Percentiles rank a stretch among this genome's conserved stretches.
phyloP scores from a whole-genome alignment of 2,888 invertebrate genomes.

The Chymomyza amoena region DNA sequence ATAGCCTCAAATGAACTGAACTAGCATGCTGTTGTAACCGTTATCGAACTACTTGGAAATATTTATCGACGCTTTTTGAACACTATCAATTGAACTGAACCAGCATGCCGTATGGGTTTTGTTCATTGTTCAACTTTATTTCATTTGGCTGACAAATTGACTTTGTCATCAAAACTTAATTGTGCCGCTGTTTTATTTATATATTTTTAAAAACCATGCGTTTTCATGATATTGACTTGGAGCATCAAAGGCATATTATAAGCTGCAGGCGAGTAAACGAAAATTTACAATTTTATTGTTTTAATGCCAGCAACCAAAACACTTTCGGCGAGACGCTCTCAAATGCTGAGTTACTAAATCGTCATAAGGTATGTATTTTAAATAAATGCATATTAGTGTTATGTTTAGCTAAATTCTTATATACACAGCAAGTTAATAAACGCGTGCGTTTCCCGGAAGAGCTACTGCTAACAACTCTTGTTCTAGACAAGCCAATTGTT shows the following conservation, averaged over 20 bases:
- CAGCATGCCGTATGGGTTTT: background rate
- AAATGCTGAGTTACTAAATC: background rate
- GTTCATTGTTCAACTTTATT: background rate
- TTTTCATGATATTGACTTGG: background rate
- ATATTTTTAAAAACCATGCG: background rate
- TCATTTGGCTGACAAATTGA: background rate
- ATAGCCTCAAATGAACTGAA: too few species aligned
- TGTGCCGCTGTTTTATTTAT: too few species aligned
- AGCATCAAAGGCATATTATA: background rate
- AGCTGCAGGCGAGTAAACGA: background rate
- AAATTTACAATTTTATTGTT: background rate
- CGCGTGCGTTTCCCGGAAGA: conserved; percentile 66
- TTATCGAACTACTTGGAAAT: background rate
- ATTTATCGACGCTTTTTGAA: background rate
- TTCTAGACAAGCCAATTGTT: conserved; percentile 22
- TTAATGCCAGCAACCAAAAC: background rate
- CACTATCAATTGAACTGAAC: background rate
- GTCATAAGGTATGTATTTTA: background rate
- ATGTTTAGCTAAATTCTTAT: too few species aligned
- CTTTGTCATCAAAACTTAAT: background rate
- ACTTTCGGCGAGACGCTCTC: background rate
- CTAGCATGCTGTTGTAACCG: too few species aligned
- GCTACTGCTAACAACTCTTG: conserved; percentile 50
- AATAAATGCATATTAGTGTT: too few species aligned
- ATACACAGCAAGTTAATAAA: conserved; percentile 63